Conservation (phyloP, 1,140 invertebrate genomes). For the Ostrea denselamellosa region DNA sequence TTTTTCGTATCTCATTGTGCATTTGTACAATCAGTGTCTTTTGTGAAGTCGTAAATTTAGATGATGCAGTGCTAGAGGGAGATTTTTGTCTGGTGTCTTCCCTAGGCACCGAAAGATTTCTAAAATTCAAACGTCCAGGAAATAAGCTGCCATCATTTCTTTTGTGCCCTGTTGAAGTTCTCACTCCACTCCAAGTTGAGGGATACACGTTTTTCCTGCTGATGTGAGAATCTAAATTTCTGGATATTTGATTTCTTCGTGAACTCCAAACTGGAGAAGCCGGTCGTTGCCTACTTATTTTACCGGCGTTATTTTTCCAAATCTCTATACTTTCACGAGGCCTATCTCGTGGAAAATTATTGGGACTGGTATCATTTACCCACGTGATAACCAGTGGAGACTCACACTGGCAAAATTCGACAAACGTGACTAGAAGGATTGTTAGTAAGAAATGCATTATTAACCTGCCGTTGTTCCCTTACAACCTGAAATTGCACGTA, state of each 20-base stretch:
- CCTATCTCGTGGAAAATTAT: background rate
- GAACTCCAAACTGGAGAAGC: background rate
- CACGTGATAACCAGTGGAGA: background rate
- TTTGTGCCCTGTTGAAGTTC: background rate
- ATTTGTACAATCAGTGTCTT: background rate
- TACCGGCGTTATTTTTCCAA: background rate
- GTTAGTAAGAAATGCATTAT: background rate
- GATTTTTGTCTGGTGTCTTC: background rate
- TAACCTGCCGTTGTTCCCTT: background rate
- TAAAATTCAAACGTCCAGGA: background rate
- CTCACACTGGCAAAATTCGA: background rate
- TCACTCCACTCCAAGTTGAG: background rate
- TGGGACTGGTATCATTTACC: background rate
- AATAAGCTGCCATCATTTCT: background rate
- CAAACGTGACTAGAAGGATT: background rate
- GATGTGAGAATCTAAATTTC: background rate
- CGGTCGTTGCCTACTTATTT: background rate
- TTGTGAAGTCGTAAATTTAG: background rate
- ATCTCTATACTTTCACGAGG: background rate
- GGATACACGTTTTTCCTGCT: background rate
- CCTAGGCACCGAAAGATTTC: background rate
- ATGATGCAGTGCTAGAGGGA: background rate
- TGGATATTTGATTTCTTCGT: background rate
- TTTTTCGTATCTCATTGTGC: slow-evolving; percentile 17
- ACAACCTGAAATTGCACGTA: background rate